Percentiles rank a stretch among this genome's conserved stretches.
phyloP scores from a whole-genome alignment of 2,113 vertebrate genomes.

The human region GRCh38 chr11:85002501-85003000 shows the following conservation, averaged over 20 bases:
- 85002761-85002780: background rate
- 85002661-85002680: background rate
- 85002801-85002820: background rate
- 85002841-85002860: background rate
- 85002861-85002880: background rate
- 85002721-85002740: background rate
- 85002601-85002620: background rate
- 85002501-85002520: slow-evolving; percentile 5
- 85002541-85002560: background rate
- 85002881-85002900: background rate
- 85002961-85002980: background rate
- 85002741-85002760: background rate
- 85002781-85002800: background rate
- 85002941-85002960: background rate
- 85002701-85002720: background rate
- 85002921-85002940: background rate
- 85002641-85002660: background rate
- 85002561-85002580: background rate
- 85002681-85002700: background rate
- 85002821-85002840: background rate
- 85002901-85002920: background rate
- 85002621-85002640: background rate
- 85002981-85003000: background rate
- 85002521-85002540: background rate
- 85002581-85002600: background rate